Conservation (phyloP, 1,140 invertebrate genomes). For the Drosophila equinoxialis region DNA sequence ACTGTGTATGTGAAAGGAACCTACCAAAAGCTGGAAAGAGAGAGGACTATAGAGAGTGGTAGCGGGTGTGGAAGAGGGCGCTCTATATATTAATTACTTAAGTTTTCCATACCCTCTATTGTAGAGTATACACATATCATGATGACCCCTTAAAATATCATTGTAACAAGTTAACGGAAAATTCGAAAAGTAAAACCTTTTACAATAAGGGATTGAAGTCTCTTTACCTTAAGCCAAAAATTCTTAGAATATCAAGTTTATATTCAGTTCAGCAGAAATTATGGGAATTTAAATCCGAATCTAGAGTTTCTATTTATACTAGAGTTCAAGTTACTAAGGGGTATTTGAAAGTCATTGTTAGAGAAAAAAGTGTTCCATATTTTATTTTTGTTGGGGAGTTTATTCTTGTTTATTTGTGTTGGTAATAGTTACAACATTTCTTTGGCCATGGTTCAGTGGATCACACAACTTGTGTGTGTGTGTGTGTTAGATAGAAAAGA, state of each 20-base stretch:
- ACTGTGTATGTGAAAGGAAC: constrained; percentile 36
- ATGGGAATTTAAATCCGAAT: too few relatives aligned
- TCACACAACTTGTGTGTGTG: not conserved
- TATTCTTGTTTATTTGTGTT: constrained; percentile 32
- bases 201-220: too few relatives aligned
- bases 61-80: constrained; percentile 12
- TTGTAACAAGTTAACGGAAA: too few relatives aligned
- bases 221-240: too few relatives aligned
- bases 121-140: not conserved
- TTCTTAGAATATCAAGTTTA: too few relatives aligned
- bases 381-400: not conserved
- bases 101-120: constrained; percentile 27
- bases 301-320: not conserved
- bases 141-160: too few relatives aligned
- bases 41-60: constrained; percentile 2
- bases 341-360: not conserved
- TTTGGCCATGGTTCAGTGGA: not conserved
- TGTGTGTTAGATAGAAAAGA: not conserved
- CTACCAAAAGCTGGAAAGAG: constrained; percentile 10
- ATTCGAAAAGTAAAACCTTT: too few relatives aligned
- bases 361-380: not conserved
- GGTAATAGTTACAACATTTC: constrained; percentile 42
- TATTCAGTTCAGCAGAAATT: too few relatives aligned
- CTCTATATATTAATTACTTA: constrained; percentile 55
- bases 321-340: not conserved